Evolutionary conservation across 2,797 vertebrate genomes (phyloP).

Genomic region (Danio albolineatus): DNA sequence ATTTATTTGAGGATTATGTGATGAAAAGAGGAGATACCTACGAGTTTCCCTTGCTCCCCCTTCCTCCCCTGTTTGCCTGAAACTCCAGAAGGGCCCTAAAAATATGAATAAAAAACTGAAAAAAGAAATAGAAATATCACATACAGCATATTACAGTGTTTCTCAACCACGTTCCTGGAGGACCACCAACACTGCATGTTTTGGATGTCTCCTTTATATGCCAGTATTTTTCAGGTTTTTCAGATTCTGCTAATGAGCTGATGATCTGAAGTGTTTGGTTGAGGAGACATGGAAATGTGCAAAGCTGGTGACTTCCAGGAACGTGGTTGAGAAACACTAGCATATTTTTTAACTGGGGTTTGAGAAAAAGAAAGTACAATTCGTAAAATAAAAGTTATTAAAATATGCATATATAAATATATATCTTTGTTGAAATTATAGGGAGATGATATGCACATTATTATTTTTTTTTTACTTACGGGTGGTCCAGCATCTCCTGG

Average conservation of each 20-base stretch:
- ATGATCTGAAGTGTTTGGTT: too few species aligned
- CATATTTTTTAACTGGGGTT: neutral
- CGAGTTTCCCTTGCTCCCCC: conserved; percentile 73
- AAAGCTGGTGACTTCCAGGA: too few species aligned
- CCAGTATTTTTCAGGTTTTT: too few species aligned
- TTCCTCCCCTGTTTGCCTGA: conserved; percentile 77
- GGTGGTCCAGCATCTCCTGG: conserved; percentile 73
- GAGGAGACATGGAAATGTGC: too few species aligned
- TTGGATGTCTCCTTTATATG: too few species aligned
- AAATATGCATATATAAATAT: too few species aligned
- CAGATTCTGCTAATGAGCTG: too few species aligned
- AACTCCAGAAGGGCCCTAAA: conserved; percentile 76
- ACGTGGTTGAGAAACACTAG: too few species aligned
- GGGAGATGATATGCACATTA: neutral
- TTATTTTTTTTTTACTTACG: conserved; percentile 65
- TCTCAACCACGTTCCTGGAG: too few species aligned
- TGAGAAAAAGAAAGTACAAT: neutral
- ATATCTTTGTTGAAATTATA: neutral
- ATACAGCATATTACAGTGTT: neutral
- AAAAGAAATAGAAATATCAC: conserved; percentile 16
- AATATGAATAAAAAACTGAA: neutral
- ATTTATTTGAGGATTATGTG: neutral
- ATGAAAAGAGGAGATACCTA: conserved; percentile 61
- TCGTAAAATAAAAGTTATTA: neutral
- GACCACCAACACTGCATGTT: too few species aligned